phyloP scores from a whole-genome alignment of 2,797 vertebrate genomes.

The Siniperca obscura region DNA sequence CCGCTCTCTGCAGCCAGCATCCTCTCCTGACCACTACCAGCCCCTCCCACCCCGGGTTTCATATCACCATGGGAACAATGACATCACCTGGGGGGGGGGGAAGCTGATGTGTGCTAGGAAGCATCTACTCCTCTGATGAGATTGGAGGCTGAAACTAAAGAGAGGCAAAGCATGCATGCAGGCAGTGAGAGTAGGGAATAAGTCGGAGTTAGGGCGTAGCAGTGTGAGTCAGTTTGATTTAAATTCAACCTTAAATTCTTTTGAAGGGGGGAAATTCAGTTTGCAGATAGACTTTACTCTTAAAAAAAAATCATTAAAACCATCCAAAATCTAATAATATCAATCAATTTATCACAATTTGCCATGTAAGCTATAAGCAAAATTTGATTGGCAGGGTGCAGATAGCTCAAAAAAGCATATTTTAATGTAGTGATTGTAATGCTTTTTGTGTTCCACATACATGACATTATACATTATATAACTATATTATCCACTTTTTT shows the following conservation, averaged over 20 bases:
- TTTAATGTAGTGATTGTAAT: neutral
- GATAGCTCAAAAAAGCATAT: neutral
- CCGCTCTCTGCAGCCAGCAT: slow-evolving; percentile 33
- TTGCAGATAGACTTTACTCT: neutral
- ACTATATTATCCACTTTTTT: neutral
- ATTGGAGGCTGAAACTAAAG: slow-evolving; percentile 16
- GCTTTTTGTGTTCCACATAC: neutral
- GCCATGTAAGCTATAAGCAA: neutral
- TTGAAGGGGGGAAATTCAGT: neutral
- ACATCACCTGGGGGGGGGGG: slow-evolving; percentile 52
- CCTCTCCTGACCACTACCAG: slow-evolving; percentile 27
- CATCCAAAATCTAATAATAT: neutral
- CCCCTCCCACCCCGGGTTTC: slow-evolving; percentile 10
- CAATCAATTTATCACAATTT: neutral
- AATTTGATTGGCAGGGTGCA: neutral
- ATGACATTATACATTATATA: neutral
- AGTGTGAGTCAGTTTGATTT: neutral
- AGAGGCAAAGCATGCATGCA: neutral
- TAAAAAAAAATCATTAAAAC: neutral
- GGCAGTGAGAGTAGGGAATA: neutral
- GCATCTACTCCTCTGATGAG: slow-evolving; percentile 31
- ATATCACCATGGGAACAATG: slow-evolving; percentile 70
- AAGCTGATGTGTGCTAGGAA: slow-evolving; percentile 44
- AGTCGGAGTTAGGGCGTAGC: neutral
- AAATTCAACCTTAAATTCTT: slow-evolving; percentile 3